Evolutionary conservation across 2,113 vertebrate species (phyloP).

Genomic region (Pycnonotus jocosus): DNA sequence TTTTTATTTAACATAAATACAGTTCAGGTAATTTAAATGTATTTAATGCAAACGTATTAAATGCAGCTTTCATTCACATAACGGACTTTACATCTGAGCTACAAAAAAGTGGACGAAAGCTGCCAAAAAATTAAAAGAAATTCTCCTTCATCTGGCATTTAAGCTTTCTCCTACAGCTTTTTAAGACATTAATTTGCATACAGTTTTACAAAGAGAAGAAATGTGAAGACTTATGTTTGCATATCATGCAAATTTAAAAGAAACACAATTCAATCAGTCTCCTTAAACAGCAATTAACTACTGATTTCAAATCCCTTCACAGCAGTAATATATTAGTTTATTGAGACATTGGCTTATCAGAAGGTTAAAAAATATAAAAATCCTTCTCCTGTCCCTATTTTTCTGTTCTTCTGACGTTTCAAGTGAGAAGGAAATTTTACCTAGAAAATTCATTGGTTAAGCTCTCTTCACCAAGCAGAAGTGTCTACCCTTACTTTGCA

Average conservation of each 20-base stretch:
- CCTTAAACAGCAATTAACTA: not conserved
- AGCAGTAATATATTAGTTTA: not conserved
- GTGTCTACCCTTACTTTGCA: not conserved
- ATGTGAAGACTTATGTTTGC: not conserved
- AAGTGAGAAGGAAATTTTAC: not conserved
- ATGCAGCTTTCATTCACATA: not conserved
- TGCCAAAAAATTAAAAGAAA: not conserved
- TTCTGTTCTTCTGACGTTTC: not conserved
- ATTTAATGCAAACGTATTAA: no score
- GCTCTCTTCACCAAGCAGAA: not conserved
- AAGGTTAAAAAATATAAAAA: not conserved
- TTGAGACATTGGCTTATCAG: not conserved
- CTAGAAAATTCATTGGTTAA: not conserved
- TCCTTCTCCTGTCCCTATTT: not conserved
- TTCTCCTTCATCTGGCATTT: not conserved
- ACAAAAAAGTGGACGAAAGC: not conserved
- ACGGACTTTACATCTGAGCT: not conserved
- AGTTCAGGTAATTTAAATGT: not conserved
- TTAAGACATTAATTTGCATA: not conserved
- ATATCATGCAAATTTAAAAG: not conserved
- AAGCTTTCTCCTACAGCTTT: not conserved
- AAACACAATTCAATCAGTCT: not conserved
- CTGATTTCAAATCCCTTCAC: not conserved
- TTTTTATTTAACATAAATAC: not conserved
- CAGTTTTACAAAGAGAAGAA: not conserved